Evolutionary conservation across 2,797 vertebrate genomes (phyloP), one percentile per base, ranked within the genome.

Genomic region (Sarcophilus harrisii): DNA sequence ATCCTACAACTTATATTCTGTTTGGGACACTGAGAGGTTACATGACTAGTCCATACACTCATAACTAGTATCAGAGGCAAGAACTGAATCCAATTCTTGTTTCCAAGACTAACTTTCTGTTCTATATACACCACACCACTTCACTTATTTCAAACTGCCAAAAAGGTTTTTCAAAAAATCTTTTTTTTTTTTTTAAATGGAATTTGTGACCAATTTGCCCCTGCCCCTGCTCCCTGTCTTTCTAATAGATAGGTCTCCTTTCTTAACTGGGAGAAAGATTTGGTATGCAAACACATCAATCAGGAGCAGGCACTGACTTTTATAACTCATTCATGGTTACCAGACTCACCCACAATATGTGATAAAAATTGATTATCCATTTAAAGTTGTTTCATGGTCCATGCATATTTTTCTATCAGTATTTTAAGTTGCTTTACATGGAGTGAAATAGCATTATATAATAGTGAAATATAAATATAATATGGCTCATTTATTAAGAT

Each of bases 311-410:
- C 95, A 92, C 94, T 95, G 96, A 96, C 96, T 98, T 98, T 91
- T 96, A 98, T 98, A 98, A 98, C 96, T 99, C 98, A 98, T 91
- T 95, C 94, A 95, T 97, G 98, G 92, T 97, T 98, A 98, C 92
- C 97, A 93, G 97, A 97, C 97, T 98, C 98, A 96, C 98, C 95
- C 94, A 98, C 97, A 98, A 98, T 98, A 98, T 98, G 98, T 97
- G 98, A 98, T 98, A 99, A 99, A 99, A 98, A 99, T 98, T 98
- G 98, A 99, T 98, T 98, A 98, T 98, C 98, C 98, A 98, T 98
- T 98, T 98, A 98, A 98, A 96, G 98, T 98, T 98, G 96, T 98
- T 98, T 98, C 98, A 98, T 14, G 96, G 98, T 97, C 98, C 97
- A 98, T 98, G 98, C 96, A 96, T 97, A 94, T 97, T 98, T 98